phyloP scores from a whole-genome alignment of 2,797 vertebrate species.

The Halcyon smyrnensis region DNA sequence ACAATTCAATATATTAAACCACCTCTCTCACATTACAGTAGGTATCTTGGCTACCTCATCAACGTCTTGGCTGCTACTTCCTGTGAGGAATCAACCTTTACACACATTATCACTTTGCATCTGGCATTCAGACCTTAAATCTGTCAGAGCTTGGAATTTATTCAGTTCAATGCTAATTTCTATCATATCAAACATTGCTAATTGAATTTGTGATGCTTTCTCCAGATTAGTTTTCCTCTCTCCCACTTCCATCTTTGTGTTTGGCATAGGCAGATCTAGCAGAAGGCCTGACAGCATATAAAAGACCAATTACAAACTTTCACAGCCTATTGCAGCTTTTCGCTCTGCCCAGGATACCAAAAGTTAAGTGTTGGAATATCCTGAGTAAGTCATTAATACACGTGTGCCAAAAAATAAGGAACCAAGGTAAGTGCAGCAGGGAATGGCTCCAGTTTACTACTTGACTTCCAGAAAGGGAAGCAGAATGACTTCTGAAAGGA shows the following conservation, averaged over 20 bases:
- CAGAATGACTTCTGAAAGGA: constrained; percentile 2
- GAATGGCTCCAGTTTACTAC: constrained; percentile 26
- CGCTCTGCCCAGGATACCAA: not conserved
- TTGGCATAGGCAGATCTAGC: constrained; percentile 27
- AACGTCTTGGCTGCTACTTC: not conserved
- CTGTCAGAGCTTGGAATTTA: constrained; percentile 43
- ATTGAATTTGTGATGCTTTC: constrained; percentile 62
- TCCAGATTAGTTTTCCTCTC: constrained; percentile 58
- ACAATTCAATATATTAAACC: not conserved
- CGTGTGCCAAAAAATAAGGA: constrained; percentile 21
- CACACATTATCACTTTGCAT: constrained; percentile 35
- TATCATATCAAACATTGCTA: constrained; percentile 57
- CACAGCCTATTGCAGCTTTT: not conserved
- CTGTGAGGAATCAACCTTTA: constrained; percentile 18
- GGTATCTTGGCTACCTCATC: constrained; percentile 15
- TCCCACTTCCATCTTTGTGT: constrained; percentile 16
- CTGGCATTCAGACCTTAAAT: constrained; percentile 35
- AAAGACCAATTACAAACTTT: constrained; percentile 25
- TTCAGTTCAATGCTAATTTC: constrained; percentile 56
- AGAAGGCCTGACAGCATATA: constrained; percentile 11
- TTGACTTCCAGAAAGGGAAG: constrained; percentile 32
- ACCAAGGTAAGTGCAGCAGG: not conserved
- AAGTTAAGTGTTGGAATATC: constrained; percentile 8
- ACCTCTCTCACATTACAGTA: not conserved
- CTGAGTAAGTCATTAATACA: constrained; percentile 35